Evolutionary conservation across 1,140 invertebrate species (phyloP).

Genomic region (Marisa cornuarietis): DNA sequence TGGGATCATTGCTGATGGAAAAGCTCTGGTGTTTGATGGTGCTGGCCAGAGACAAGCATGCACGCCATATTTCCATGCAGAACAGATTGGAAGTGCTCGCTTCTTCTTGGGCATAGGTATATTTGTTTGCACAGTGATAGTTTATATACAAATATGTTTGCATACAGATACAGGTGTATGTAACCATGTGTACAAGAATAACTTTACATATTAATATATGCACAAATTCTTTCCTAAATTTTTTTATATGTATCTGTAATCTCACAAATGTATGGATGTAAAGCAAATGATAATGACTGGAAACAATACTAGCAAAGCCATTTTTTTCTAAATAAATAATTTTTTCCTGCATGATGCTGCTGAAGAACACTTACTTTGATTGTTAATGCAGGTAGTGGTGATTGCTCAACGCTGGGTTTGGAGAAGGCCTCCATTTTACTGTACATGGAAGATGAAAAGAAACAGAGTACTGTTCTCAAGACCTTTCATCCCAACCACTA

Average conservation of each 20-base stretch:
- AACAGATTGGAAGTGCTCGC: slow-evolving; percentile 54
- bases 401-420: slow-evolving; percentile 32
- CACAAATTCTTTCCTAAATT: too few species aligned
- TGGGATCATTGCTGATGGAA: slow-evolving; percentile 50
- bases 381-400: slow-evolving; percentile 36
- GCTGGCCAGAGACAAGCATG: slow-evolving; percentile 56
- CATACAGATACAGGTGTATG: too few species aligned
- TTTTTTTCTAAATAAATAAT: too few species aligned
- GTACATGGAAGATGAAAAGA: slow-evolving; percentile 56
- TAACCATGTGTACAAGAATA: too few species aligned
- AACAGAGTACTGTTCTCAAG: slow-evolving; percentile 48
- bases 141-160: too few species aligned
- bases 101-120: slow-evolving; percentile 62
- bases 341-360: too few species aligned
- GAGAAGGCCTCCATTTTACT: slow-evolving; percentile 45
- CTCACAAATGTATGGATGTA: too few species aligned
- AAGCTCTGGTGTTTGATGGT: slow-evolving; percentile 54
- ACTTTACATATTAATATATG: too few species aligned
- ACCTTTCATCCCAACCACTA: slow-evolving; percentile 29
- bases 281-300: too few species aligned
- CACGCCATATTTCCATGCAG: slow-evolving; percentile 55
- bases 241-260: too few species aligned
- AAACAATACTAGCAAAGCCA: too few species aligned
- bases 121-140: slow-evolving; percentile 14
- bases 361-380: too few species aligned